Conservation (phyloP, 2,797 vertebrate genomes). For the Linurgus olivaceus region DNA sequence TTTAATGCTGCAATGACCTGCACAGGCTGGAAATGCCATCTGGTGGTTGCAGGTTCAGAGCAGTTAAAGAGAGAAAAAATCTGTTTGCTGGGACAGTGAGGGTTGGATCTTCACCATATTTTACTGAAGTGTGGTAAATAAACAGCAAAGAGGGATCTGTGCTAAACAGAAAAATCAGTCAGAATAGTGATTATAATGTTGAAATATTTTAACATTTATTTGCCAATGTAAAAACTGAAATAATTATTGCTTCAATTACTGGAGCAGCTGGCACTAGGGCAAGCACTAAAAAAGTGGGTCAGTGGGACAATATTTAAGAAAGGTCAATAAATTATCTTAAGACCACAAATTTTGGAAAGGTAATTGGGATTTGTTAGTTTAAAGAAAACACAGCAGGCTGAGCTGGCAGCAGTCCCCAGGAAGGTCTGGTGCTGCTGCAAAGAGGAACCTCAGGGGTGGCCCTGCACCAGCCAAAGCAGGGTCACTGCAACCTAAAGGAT, state of each 20-base stretch:
- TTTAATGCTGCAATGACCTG: not conserved
- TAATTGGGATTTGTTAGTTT: not conserved
- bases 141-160: not conserved
- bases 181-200: not conserved
- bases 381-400: not conserved
- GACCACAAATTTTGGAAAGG: not conserved
- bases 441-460: not conserved
- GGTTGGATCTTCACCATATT: not conserved
- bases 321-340: not conserved
- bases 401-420: not conserved
- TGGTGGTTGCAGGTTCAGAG: slow-evolving; percentile 38
- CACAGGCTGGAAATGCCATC: slow-evolving; percentile 53
- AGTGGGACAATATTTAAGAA: not conserved
- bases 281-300: not conserved
- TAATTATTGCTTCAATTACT: not conserved
- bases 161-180: not conserved
- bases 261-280: not conserved
- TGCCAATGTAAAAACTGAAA: not conserved
- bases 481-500: not conserved
- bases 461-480: not conserved
- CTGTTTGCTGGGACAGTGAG: not conserved
- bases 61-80: not conserved
- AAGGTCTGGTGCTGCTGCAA: not conserved
- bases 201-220: not conserved
- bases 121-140: not conserved